Conservation (phyloP, 2,113 vertebrate species). For the Aspidoscelis tigris region DNA sequence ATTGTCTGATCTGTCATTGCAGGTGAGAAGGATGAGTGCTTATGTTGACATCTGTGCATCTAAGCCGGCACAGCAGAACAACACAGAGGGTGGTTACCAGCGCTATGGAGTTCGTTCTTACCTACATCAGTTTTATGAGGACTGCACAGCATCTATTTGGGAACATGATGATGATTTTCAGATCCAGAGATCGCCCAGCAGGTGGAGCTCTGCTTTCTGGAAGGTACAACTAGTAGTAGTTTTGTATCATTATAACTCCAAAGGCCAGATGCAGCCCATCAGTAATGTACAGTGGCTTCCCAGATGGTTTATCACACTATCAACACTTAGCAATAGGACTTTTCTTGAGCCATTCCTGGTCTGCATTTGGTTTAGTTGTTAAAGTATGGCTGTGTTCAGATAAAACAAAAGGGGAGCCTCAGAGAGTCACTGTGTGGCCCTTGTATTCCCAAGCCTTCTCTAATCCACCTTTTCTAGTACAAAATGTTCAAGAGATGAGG, state of each 20-base stretch:
- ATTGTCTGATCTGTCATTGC: conserved; percentile 53
- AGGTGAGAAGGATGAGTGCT: conserved; percentile 92
- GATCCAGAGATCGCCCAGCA: conserved; percentile 96
- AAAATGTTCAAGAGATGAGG: too few relatives aligned
- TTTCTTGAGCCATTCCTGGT: background rate
- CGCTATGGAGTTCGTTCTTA: conserved; percentile 98
- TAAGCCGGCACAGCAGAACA: conserved; percentile 79
- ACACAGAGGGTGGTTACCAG: conserved; percentile 78
- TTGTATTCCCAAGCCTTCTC: too few relatives aligned
- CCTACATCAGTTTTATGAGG: conserved; percentile 98
- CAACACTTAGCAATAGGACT: background rate
- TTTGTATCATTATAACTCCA: background rate
- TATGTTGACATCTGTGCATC: conserved; percentile 89
- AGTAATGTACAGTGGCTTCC: background rate
- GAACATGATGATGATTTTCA: conserved; percentile 98
- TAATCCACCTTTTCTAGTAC: too few relatives aligned
- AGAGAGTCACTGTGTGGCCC: too few relatives aligned
- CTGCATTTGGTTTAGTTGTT: background rate
- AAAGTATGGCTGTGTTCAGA: background rate
- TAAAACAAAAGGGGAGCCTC: too few relatives aligned
- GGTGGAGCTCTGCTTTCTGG: conserved; percentile 98
- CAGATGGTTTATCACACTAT: too few relatives aligned
- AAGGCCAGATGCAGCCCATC: background rate
- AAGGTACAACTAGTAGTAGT: conserved; percentile 80
- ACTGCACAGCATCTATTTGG: conserved; percentile 98